phyloP scores from a whole-genome alignment of 53 echinoderm and acorn worm genomes.

The Luidia sarsii region DNA sequence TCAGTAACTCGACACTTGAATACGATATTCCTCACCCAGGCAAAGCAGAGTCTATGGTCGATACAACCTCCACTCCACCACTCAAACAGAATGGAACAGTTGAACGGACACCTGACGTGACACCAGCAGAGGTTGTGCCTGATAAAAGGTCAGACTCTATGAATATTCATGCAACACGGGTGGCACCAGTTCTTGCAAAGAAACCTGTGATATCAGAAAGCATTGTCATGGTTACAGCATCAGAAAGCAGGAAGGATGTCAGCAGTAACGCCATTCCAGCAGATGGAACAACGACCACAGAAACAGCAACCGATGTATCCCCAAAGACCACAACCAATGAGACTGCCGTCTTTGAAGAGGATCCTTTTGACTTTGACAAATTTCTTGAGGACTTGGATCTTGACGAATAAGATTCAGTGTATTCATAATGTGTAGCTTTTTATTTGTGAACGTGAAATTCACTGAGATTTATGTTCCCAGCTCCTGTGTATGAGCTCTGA shows the following conservation, averaged over 20 bases:
- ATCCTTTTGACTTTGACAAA: conserved; percentile 45
- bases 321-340: neutral
- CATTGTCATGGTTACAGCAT: neutral
- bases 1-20: neutral
- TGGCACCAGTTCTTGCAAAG: neutral
- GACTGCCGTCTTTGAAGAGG: neutral
- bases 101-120: too few species aligned
- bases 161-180: neutral
- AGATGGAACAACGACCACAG: neutral
- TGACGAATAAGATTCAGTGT: neutral
- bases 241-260: neutral
- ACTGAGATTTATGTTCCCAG: too few species aligned
- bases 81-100: too few species aligned
- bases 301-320: neutral
- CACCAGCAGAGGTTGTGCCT: neutral
- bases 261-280: neutral
- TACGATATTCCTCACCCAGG: too few species aligned
- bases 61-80: too few species aligned
- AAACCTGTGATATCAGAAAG: neutral
- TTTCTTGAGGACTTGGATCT: conserved; percentile 47
- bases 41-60: too few species aligned
- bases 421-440: too few species aligned
- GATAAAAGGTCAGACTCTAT: neutral
- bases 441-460: too few species aligned
- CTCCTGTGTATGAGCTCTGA: too few species aligned